Evolutionary conservation across 2,113 vertebrate genomes (phyloP).

Genomic region (Calonectris borealis): DNA sequence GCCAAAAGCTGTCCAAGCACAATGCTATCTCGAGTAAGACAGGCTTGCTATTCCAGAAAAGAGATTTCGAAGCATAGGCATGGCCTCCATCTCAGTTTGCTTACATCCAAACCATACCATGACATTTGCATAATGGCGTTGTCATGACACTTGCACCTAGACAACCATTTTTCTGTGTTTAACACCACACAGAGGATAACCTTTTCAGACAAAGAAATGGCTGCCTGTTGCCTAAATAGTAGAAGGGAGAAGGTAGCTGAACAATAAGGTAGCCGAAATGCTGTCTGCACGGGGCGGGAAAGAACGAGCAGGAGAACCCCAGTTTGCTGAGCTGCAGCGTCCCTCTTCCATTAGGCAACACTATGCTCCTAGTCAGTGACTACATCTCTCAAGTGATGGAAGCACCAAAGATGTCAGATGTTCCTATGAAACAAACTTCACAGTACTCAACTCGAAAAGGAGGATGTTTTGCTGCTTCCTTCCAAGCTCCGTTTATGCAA

Average conservation of each 20-base stretch:
- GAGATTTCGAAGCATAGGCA: background rate
- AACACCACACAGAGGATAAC: background rate
- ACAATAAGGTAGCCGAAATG: background rate
- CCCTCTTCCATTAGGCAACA: background rate
- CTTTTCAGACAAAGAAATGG: background rate
- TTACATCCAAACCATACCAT: background rate
- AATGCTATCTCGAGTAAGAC: background rate
- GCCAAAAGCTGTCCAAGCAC: background rate
- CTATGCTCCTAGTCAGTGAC: background rate
- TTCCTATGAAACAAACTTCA: rapidly evolving
- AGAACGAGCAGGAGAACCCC: background rate
- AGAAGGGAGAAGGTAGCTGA: background rate
- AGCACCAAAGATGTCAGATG: background rate
- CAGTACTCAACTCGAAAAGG: background rate
- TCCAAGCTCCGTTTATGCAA: background rate
- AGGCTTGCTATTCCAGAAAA: background rate
- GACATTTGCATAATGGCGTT: background rate
- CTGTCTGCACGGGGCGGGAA: background rate
- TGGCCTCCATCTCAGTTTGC: background rate
- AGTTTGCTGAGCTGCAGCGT: background rate
- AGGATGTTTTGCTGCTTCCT: background rate
- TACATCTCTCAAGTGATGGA: background rate
- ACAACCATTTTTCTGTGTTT: background rate
- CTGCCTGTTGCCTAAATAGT: background rate
- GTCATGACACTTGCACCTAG: background rate